Percentiles rank a stretch among this genome's conserved stretches.
phyloP scores from a whole-genome alignment of 2,888 invertebrate genomes.

The Aleiodes leptofemur region DNA sequence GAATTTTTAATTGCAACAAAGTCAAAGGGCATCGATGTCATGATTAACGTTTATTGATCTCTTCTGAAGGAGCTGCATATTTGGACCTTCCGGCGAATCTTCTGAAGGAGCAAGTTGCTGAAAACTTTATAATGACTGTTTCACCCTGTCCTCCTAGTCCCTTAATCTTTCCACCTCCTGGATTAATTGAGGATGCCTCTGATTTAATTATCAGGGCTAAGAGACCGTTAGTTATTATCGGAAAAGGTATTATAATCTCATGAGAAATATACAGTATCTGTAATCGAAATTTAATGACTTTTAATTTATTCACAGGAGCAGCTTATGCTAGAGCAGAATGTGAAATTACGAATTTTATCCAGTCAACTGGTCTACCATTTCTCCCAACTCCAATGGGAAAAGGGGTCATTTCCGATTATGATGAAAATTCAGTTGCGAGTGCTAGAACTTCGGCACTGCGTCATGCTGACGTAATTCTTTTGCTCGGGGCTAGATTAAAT shows the following conservation, averaged over 20 bases:
- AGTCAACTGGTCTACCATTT: conserved; percentile 87
- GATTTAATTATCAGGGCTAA: conserved; percentile 82
- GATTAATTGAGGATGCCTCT: conserved; percentile 83
- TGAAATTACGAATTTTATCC: conserved; percentile 82
- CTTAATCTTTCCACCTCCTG: conserved; percentile 83
- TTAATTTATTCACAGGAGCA: conserved; percentile 78
- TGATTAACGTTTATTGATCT: neutral
- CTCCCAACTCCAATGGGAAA: conserved; percentile 97
- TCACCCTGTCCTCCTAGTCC: conserved; percentile 79
- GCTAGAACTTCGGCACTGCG: conserved; percentile 91
- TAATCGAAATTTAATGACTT: neutral
- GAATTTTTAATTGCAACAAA: too few species aligned
- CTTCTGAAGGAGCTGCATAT: conserved; percentile 81
- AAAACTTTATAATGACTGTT: conserved; percentile 65
- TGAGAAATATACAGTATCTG: neutral
- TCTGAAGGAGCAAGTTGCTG: conserved; percentile 77
- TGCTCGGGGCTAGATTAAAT: conserved; percentile 94
- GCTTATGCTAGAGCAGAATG: conserved; percentile 89
- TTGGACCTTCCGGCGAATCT: conserved; percentile 94
- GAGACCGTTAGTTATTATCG: conserved; percentile 92
- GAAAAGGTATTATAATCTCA: conserved; percentile 81
- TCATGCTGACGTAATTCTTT: conserved; percentile 90
- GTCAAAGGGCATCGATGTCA: too few species aligned
- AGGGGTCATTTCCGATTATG: conserved; percentile 85
- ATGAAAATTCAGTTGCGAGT: conserved; percentile 86